Evolutionary conservation across 1,140 invertebrate genomes (phyloP).

Genomic region (Platyscapa corneri): DNA sequence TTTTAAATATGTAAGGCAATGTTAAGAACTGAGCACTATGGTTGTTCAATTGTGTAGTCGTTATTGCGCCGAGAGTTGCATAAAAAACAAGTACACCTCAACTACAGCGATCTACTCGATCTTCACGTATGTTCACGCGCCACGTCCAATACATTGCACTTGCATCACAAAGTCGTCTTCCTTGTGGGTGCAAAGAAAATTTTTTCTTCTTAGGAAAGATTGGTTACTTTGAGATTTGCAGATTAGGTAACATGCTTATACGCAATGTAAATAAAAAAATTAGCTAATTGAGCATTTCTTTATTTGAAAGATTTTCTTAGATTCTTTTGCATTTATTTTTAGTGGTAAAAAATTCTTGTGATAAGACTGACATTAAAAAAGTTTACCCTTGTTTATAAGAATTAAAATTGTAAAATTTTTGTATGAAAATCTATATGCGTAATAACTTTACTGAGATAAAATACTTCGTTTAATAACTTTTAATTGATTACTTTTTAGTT

Average conservation of each 20-base stretch:
- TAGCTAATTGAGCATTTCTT: conserved; percentile 4
- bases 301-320: neutral
- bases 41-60: conserved; percentile 34
- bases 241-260: neutral
- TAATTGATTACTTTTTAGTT: too few species aligned
- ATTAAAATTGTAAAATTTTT: too few species aligned
- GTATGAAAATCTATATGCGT: too few species aligned
- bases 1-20: neutral
- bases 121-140: neutral
- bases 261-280: conserved; percentile 21
- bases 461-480: too few species aligned
- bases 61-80: conserved; percentile 9
- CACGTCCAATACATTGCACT: conserved; percentile 2
- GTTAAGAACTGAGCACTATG: neutral
- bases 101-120: conserved; percentile 7
- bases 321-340: neutral
- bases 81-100: conserved; percentile 19
- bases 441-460: too few species aligned
- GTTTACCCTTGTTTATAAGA: too few species aligned
- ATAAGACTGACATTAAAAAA: too few species aligned
- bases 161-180: conserved; percentile 11
- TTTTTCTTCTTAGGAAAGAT: conserved; percentile 14
- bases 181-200: conserved; percentile 12
- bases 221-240: neutral
- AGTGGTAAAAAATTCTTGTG: neutral